Conservation (phyloP, 2,113 vertebrate genomes). For the Oenanthe oenanthe region DNA sequence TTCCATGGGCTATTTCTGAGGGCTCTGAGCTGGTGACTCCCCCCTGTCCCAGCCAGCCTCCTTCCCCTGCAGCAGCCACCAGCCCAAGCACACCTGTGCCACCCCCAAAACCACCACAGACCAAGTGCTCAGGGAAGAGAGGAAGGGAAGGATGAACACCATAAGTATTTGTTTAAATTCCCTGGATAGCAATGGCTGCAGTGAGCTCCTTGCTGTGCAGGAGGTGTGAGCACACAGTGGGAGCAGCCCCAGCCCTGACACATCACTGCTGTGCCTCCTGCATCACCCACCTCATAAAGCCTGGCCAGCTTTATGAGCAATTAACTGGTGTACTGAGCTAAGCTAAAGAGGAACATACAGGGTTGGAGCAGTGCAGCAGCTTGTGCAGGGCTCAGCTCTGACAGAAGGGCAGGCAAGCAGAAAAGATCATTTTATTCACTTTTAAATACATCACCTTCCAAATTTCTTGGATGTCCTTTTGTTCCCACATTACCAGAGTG, state of each 20-base stretch:
- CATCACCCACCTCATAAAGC: not conserved
- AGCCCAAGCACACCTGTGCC: not conserved
- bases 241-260: not conserved
- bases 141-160: not conserved
- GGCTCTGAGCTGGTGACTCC: not conserved
- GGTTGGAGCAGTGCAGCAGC: not conserved
- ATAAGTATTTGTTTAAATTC: not conserved
- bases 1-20: constrained; percentile 65
- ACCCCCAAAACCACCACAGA: not conserved
- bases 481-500: not conserved
- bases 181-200: not conserved
- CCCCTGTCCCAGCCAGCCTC: not conserved
- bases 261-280: accelerated
- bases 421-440: not conserved
- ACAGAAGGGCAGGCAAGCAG: not conserved
- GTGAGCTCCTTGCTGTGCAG: not conserved
- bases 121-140: not conserved
- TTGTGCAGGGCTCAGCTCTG: not conserved
- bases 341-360: not conserved
- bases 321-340: not conserved
- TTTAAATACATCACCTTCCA: not conserved
- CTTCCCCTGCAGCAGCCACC: constrained; percentile 9
- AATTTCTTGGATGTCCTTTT: not conserved
- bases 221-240: not conserved
- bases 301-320: not conserved